A percentile compares a stretch with the other conserved stretches of the same genome.
Evolutionary conservation across 2,797 vertebrate genomes (phyloP).

Genomic region (Neopelma chrysocephalum): DNA sequence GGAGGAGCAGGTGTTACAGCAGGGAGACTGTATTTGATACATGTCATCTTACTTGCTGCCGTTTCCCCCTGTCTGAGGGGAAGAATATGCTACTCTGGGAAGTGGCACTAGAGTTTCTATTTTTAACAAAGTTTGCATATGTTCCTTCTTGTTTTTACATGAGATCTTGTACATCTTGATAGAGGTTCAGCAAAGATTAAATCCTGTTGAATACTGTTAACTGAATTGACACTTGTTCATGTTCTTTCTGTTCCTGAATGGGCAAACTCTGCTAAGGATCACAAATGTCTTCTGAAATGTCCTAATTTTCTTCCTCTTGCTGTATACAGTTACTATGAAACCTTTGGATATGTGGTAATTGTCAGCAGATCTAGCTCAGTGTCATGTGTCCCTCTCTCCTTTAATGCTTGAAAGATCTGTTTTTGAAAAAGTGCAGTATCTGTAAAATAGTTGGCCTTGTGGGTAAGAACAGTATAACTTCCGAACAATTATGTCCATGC

Average conservation of each 20-base stretch:
- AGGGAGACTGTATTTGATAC: neutral
- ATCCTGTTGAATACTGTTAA: neutral
- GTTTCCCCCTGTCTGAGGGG: neutral
- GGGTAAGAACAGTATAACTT: neutral
- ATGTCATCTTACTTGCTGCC: neutral
- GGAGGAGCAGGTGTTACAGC: neutral
- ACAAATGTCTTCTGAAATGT: neutral
- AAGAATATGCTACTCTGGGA: neutral
- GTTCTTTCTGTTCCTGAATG: neutral
- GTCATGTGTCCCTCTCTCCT: neutral
- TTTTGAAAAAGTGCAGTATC: neutral
- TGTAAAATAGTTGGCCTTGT: neutral
- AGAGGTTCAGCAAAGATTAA: neutral
- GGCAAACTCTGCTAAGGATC: neutral
- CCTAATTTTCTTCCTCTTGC: neutral
- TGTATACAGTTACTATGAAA: neutral
- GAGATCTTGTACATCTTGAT: neutral
- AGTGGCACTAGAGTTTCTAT: neutral
- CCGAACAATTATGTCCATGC: rapidly evolving
- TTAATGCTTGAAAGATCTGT: neutral
- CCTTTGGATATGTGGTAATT: neutral
- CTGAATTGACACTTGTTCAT: neutral
- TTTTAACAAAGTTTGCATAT: neutral
- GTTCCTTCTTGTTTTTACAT: neutral
- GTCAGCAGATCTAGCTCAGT: neutral